phyloP scores from a whole-genome alignment of 2,797 vertebrate species.

The Artibeus lituratus region DNA sequence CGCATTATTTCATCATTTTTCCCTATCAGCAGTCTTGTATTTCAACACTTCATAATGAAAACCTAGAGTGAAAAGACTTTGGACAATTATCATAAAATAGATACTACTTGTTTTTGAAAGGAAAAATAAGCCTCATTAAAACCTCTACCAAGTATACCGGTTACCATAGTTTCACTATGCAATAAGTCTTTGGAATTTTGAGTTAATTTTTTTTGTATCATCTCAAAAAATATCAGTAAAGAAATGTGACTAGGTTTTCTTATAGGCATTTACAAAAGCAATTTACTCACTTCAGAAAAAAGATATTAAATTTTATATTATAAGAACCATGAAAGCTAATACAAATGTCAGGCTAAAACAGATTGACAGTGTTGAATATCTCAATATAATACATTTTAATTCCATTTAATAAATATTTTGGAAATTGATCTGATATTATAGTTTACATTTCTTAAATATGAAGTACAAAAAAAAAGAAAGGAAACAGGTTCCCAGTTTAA shows the following conservation, averaged over 20 bases:
- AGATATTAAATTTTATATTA: neutral
- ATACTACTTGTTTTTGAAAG: neutral
- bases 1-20: neutral
- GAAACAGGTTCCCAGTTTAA: neutral
- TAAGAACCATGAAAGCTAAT: neutral
- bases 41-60: slow-evolving; percentile 35
- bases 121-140: neutral
- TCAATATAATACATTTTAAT: slow-evolving; percentile 31
- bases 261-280: neutral
- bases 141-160: neutral
- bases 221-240: neutral
- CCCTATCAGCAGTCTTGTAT: neutral
- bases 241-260: neutral
- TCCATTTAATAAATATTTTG: neutral
- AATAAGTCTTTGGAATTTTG: slow-evolving; percentile 4
- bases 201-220: neutral
- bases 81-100: neutral
- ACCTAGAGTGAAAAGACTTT: neutral
- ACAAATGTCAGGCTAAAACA: neutral
- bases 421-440: neutral
- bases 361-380: neutral
- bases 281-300: neutral
- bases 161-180: neutral
- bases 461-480: neutral
- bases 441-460: slow-evolving; percentile 3